Evolutionary conservation across 2,888 invertebrate species (phyloP).

Genomic region (Eupithecia insigniata): DNA sequence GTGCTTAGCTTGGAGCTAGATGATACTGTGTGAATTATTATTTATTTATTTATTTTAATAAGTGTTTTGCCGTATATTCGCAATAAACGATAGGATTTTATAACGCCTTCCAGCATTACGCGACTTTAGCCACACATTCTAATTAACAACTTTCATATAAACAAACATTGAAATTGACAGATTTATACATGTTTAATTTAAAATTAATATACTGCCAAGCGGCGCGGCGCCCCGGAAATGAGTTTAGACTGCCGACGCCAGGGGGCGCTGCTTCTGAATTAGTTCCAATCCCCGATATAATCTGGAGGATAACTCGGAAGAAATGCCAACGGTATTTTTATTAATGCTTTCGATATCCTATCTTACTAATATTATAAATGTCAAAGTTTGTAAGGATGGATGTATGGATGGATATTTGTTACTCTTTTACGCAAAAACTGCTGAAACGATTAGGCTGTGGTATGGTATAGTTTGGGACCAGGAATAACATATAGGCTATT

Average conservation of each 20-base stretch:
- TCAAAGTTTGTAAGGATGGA: too few relatives aligned
- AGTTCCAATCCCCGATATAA: slow-evolving; percentile 49
- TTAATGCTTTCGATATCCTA: slow-evolving; percentile 15
- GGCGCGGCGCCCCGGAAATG: slow-evolving; percentile 88
- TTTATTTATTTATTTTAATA: too few relatives aligned
- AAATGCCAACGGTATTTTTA: slow-evolving; percentile 24
- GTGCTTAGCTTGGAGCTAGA: too few relatives aligned
- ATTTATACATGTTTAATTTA: slow-evolving; percentile 84
- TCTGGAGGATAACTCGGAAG: slow-evolving; percentile 29
- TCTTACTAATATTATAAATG: too few relatives aligned
- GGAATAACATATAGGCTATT: too few relatives aligned
- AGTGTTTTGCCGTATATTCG: too few relatives aligned
- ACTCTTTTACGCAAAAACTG: too few relatives aligned
- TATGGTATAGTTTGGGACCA: too few relatives aligned
- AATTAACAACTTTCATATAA: slow-evolving; percentile 32
- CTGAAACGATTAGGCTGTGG: too few relatives aligned
- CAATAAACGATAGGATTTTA: background rate
- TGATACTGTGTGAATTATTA: too few relatives aligned
- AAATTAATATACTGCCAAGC: slow-evolving; percentile 70
- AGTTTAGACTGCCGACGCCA: slow-evolving; percentile 81
- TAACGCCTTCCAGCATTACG: slow-evolving; percentile 19
- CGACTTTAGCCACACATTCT: slow-evolving; percentile 49
- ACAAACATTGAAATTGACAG: slow-evolving; percentile 57
- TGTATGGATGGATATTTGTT: too few relatives aligned
- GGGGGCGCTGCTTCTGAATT: slow-evolving; percentile 63